Percentiles rank a stretch among this genome's conserved stretches.
These are phyloP conservation scores for Lytechinus pictus DNA, from an alignment of 35 echinoderm and acorn worm species.

Conservation along the genomic window DNA sequence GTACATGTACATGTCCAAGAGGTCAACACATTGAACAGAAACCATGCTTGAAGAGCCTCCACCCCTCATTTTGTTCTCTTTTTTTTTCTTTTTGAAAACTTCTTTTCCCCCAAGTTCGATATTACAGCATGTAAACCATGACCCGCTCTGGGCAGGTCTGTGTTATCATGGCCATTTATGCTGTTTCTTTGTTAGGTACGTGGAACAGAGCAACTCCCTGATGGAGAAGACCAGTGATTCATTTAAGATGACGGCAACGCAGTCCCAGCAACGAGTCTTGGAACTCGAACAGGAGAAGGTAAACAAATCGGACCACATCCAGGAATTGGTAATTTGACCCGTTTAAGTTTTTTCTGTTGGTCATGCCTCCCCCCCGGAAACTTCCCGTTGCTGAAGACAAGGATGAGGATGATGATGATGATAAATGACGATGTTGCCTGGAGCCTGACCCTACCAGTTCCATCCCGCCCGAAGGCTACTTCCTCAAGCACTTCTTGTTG, in stretches of 20 bases:
- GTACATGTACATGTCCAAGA: too few relatives aligned
- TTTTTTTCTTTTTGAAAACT: too few relatives aligned
- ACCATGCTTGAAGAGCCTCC: too few relatives aligned
- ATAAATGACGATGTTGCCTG: not conserved
- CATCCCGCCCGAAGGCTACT: not conserved
- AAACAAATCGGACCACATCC: conserved; percentile 51
- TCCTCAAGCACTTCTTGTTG: not conserved
- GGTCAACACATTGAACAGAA: too few relatives aligned
- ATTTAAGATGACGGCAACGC: conserved; percentile 85
- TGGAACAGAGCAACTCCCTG: conserved; percentile 92
- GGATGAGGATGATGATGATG: not conserved
- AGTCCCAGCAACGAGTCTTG: conserved; percentile 89
- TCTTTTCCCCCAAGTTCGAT: too few relatives aligned
- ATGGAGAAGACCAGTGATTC: conserved; percentile 96
- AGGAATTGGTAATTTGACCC: conserved; percentile 49
- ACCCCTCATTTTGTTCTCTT: too few relatives aligned
- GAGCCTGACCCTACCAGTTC: not conserved
- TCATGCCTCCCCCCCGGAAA: conserved; percentile 14
- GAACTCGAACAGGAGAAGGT: conserved; percentile 99
- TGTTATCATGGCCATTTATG: not conserved
- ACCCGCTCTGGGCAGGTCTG: too few relatives aligned
- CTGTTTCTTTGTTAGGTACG: conserved; percentile 63
- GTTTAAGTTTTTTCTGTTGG: conserved; percentile 23
- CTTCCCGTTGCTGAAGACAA: not conserved
- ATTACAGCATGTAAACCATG: too few relatives aligned